A percentile compares a stretch with the other conserved stretches of the same genome.
These are phyloP conservation scores for Drosophila navojoa DNA, from an alignment of 1,140 invertebrate genomes.

Conservation along the genomic window DNA sequence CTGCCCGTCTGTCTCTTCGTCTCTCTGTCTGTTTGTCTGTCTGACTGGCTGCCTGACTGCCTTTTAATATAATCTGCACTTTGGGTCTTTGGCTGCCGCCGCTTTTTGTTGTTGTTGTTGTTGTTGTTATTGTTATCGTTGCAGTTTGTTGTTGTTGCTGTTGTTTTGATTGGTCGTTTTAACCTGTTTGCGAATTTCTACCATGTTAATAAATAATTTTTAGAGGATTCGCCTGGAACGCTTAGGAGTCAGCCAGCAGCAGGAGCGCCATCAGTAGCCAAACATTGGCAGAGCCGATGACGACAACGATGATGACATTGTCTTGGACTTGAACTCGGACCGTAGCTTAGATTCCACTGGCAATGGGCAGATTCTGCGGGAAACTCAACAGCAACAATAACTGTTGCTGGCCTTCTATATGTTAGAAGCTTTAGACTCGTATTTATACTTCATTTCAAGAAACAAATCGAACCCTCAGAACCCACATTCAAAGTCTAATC, in stretches of 20 bases:
- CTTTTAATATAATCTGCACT: conserved; percentile 82
- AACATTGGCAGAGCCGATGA: conserved; percentile 6
- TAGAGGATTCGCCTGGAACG: conserved; percentile 65
- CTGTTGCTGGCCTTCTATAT: conserved; percentile 10
- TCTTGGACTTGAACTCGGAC: background rate
- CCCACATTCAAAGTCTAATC: no score
- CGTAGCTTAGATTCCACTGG: background rate
- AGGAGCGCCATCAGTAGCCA: conserved; percentile 32
- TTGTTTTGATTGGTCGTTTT: conserved; percentile 80
- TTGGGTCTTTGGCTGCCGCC: conserved; percentile 76
- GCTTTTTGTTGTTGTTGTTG: conserved; percentile 42
- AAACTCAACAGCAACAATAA: no score
- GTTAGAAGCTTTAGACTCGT: no score
- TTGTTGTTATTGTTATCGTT: background rate
- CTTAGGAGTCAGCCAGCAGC: conserved; percentile 20
- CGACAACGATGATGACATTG: background rate
- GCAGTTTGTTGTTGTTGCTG: conserved; percentile 52
- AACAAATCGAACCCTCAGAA: no score
- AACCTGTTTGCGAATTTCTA: conserved; percentile 82
- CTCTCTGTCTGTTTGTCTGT: conserved; percentile 6
- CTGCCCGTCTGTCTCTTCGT: conserved; percentile 5
- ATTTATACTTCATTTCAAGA: conserved; percentile 18
- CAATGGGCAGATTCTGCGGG: background rate
- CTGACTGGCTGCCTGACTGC: conserved; percentile 59
- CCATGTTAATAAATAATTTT: conserved; percentile 83